phyloP scores from a whole-genome alignment of 1,140 invertebrate genomes.

The Neodiprion virginianus region DNA sequence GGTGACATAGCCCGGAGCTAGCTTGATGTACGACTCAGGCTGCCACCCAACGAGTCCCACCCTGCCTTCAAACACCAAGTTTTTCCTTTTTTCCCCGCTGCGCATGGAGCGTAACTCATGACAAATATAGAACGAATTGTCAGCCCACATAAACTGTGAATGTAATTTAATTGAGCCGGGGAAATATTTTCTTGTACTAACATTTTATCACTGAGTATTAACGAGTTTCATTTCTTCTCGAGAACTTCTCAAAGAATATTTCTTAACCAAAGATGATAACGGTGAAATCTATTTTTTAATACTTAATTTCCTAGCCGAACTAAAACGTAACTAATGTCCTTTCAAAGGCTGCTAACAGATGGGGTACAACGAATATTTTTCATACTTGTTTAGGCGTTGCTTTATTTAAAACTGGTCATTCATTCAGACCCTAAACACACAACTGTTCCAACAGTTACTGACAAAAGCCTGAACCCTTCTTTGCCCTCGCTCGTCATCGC shows the following conservation, averaged over 20 bases:
- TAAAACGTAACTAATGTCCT: neutral
- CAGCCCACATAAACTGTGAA: neutral
- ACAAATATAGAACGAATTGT: neutral
- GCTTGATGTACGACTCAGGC: neutral
- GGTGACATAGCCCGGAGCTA: neutral
- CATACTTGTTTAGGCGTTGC: neutral
- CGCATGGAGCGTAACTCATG: neutral
- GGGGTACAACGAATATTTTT: neutral
- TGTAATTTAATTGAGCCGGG: neutral
- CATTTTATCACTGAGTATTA: neutral
- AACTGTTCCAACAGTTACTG: neutral
- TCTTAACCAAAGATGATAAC: too few relatives aligned
- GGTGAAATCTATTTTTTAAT: neutral
- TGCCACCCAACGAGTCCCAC: neutral
- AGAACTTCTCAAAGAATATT: too few relatives aligned
- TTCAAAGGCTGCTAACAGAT: neutral
- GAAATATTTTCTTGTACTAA: neutral
- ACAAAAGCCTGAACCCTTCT: neutral
- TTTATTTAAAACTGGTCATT: neutral
- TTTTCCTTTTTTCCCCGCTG: neutral
- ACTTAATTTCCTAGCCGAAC: neutral
- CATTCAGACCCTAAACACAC: neutral
- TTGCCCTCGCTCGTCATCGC: neutral
- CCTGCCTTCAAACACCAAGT: neutral
- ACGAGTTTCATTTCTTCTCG: neutral